phyloP scores from a whole-genome alignment of 2,888 invertebrate genomes.

The Aricia artaxerxes region DNA sequence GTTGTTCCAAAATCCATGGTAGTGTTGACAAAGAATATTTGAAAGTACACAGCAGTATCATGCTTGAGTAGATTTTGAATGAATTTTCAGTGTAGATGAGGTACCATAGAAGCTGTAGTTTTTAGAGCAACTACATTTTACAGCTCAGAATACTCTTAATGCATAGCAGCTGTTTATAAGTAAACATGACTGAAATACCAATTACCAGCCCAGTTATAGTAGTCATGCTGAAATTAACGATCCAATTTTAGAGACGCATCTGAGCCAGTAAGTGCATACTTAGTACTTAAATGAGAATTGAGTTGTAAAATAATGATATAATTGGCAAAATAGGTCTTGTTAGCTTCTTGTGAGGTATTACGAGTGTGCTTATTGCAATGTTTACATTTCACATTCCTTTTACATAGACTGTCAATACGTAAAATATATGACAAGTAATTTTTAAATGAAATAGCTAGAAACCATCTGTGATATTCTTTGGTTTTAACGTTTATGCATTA shows the following conservation, averaged over 20 bases:
- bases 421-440: slow-evolving; percentile 31
- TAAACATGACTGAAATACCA: neutral
- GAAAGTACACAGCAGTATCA: neutral
- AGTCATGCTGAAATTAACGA: slow-evolving; percentile 30
- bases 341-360: slow-evolving; percentile 32
- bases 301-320: slow-evolving; percentile 37
- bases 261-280: neutral
- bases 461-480: neutral
- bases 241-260: slow-evolving; percentile 5
- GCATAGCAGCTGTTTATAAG: neutral
- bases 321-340: slow-evolving; percentile 38
- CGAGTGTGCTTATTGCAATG: slow-evolving; percentile 36
- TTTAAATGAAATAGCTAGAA: neutral
- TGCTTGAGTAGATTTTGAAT: neutral
- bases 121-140: no score
- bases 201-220: neutral
- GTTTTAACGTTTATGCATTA: neutral
- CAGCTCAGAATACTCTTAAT: no score
- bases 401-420: slow-evolving; percentile 34
- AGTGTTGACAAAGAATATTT: no score
- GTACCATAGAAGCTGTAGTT: no score
- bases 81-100: neutral
- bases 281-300: slow-evolving; percentile 33
- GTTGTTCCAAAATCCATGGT: no score
- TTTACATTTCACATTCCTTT: slow-evolving; percentile 39